Conservation (phyloP, 2,113 vertebrate genomes). For the Epinephelus cyanopodus region DNA sequence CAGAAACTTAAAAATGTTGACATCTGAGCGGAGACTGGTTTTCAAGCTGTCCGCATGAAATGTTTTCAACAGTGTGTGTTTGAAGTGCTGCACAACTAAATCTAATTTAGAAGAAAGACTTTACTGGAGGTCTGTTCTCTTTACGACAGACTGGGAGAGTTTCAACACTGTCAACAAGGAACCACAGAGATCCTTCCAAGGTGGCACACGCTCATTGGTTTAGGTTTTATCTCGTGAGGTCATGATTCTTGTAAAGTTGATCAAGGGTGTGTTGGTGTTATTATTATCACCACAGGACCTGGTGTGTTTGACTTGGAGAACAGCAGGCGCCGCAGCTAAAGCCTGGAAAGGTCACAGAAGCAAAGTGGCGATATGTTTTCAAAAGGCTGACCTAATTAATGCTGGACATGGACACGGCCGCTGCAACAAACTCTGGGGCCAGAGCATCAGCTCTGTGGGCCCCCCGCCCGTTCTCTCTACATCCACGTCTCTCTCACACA, state of each 20-base stretch:
- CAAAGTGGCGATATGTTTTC: background rate
- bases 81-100: constrained; percentile 41
- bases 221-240: background rate
- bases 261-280: background rate
- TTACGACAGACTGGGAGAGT: background rate
- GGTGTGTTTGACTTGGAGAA: constrained; percentile 33
- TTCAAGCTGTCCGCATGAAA: constrained; percentile 11
- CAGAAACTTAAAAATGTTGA: constrained; percentile 44
- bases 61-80: constrained; percentile 14
- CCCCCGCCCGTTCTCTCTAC: too few species aligned
- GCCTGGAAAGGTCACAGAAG: constrained; percentile 30
- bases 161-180: background rate
- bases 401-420: too few species aligned
- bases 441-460: too few species aligned
- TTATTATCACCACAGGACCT: background rate
- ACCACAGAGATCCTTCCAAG: background rate
- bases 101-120: constrained; percentile 6
- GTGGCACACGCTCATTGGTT: background rate
- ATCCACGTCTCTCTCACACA: too few species aligned
- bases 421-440: too few species aligned
- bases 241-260: background rate
- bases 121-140: constrained; percentile 12
- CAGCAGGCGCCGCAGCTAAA: background rate
- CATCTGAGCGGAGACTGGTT: constrained; percentile 29
- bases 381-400: constrained; percentile 1